These are phyloP conservation scores for Eolophus roseicapilla DNA, from an alignment of 2,113 vertebrate species.

Conservation along the genomic window DNA sequence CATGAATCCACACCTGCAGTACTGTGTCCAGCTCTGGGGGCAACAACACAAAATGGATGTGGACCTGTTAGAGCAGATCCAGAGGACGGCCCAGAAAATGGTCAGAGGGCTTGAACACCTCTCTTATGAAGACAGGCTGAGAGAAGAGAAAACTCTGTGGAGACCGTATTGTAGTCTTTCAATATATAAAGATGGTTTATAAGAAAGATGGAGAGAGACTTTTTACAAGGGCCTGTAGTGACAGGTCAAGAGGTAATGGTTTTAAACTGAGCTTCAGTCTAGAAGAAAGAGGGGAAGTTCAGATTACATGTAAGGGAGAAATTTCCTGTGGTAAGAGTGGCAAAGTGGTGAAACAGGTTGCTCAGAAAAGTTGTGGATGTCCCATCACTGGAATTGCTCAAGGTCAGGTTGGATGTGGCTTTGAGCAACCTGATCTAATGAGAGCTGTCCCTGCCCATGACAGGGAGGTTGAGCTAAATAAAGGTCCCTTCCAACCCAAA, in stretches of 20 bases:
- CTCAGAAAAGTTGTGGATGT: background rate
- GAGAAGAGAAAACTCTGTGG: background rate
- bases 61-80: background rate
- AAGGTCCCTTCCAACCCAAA: background rate
- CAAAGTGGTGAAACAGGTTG: background rate
- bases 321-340: background rate
- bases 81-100: background rate
- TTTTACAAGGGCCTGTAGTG: background rate
- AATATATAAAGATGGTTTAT: background rate
- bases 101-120: background rate
- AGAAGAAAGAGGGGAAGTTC: background rate
- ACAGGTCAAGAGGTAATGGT: background rate
- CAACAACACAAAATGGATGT: background rate
- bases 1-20: background rate
- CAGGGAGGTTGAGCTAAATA: background rate
- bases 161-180: background rate
- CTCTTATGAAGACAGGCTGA: background rate
- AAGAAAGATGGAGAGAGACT: background rate
- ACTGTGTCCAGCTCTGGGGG: background rate
- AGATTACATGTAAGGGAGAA: background rate
- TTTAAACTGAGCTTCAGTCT: background rate
- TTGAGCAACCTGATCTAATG: background rate
- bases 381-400: fast-evolving
- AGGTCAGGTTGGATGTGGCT: background rate
- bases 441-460: background rate